Percentiles rank a stretch among this genome's conserved stretches.
Conservation (phyloP, 2,888 invertebrate species). For the Sussaba pulchella region DNA sequence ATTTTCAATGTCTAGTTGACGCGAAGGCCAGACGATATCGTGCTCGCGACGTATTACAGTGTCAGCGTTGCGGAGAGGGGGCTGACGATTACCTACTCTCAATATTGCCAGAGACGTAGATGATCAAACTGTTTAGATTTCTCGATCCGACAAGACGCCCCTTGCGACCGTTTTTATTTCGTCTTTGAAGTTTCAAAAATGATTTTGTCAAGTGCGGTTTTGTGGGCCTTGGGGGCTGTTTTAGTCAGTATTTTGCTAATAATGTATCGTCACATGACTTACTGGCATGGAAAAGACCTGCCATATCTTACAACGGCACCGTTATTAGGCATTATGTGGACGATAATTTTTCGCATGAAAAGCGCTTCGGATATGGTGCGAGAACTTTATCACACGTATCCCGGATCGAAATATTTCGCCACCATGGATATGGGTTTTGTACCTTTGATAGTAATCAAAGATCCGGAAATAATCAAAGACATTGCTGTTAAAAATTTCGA, state of each 20-base stretch:
- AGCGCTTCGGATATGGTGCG: constrained; percentile 45
- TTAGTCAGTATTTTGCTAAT: constrained; percentile 28
- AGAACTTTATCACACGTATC: constrained; percentile 45
- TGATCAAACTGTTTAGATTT: too few relatives aligned
- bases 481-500: constrained; percentile 75
- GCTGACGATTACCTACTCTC: too few relatives aligned
- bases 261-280: constrained; percentile 50
- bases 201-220: constrained; percentile 30
- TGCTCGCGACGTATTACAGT: too few relatives aligned
- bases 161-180: too few relatives aligned
- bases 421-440: constrained; percentile 56
- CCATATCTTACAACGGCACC: constrained; percentile 62
- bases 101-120: too few relatives aligned
- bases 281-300: constrained; percentile 71
- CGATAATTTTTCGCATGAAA: constrained; percentile 49
- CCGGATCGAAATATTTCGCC: constrained; percentile 70
- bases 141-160: too few relatives aligned
- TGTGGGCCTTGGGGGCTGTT: constrained; percentile 39
- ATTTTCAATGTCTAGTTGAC: too few relatives aligned
- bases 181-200: not conserved
- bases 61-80: too few relatives aligned
- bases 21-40: too few relatives aligned
- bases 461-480: constrained; percentile 76
- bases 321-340: constrained; percentile 62
- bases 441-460: constrained; percentile 71